Evolutionary conservation across 1,140 invertebrate species (phyloP).

Genomic region (Musca vetustissima): DNA sequence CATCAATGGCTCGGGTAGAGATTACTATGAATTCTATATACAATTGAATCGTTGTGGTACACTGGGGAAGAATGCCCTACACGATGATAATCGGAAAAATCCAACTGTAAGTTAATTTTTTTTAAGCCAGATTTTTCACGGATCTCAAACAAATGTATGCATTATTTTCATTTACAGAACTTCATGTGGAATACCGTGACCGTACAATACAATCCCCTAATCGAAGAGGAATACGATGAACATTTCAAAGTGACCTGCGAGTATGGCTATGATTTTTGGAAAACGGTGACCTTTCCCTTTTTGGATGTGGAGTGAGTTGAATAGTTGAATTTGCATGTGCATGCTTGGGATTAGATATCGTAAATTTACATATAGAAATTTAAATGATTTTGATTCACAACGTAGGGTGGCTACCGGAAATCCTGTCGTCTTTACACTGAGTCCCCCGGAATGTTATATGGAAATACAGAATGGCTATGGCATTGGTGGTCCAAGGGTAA

Average conservation of each 20-base stretch:
- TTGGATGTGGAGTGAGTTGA: slow-evolving; percentile 90
- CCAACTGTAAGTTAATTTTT: slow-evolving; percentile 66
- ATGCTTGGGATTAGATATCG: slow-evolving; percentile 18
- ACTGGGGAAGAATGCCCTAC: slow-evolving; percentile 81
- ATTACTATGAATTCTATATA: slow-evolving; percentile 92
- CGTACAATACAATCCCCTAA: slow-evolving; percentile 90
- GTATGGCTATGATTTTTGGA: slow-evolving; percentile 95
- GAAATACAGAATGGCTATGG: slow-evolving; percentile 89
- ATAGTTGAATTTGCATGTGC: slow-evolving; percentile 1
- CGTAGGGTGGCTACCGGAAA: slow-evolving; percentile 86
- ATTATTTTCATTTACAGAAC: slow-evolving; percentile 71
- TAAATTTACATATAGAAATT: slow-evolving; percentile 9
- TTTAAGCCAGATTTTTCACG: not conserved
- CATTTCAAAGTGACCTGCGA: slow-evolving; percentile 93
- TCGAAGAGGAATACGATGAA: slow-evolving; percentile 93
- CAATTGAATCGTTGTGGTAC: slow-evolving; percentile 90
- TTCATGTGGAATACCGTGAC: slow-evolving; percentile 96
- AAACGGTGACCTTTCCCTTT: slow-evolving; percentile 93
- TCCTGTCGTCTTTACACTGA: slow-evolving; percentile 90
- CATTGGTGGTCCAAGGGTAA: slow-evolving; percentile 77
- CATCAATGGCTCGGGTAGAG: slow-evolving; percentile 87
- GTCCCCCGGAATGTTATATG: slow-evolving; percentile 93
- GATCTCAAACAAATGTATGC: not conserved
- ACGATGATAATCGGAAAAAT: slow-evolving; percentile 81
- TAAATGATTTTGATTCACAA: slow-evolving; percentile 36